These are phyloP conservation scores for Limnephilus marmoratus DNA, from an alignment of 2,888 invertebrate species.

Conservation along the genomic window DNA sequence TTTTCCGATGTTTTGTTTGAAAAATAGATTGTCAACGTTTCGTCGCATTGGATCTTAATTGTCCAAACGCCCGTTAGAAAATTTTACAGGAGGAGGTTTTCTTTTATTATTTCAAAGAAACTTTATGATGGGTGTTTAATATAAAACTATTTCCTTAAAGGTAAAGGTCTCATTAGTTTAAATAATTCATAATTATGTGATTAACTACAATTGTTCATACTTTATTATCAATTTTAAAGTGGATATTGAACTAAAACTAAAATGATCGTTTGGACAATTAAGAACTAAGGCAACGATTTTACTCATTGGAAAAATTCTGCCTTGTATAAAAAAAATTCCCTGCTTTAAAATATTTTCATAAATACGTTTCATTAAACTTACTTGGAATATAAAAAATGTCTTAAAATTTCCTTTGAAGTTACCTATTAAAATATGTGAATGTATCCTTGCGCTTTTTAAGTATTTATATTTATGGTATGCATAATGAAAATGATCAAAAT, in stretches of 20 bases:
- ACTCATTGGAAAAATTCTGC: neutral
- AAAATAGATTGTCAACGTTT: neutral
- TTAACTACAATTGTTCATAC: too few relatives aligned
- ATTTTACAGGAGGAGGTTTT: too few relatives aligned
- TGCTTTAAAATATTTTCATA: neutral
- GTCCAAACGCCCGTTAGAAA: too few relatives aligned
- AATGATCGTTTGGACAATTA: too few relatives aligned
- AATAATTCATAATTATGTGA: too few relatives aligned
- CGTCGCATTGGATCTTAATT: too few relatives aligned
- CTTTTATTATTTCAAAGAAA: too few relatives aligned
- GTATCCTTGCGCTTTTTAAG: neutral
- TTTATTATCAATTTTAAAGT: too few relatives aligned
- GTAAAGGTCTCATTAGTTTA: too few relatives aligned
- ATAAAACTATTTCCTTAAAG: too few relatives aligned
- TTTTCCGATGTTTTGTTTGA: neutral
- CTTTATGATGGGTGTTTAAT: too few relatives aligned
- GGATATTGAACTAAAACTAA: too few relatives aligned
- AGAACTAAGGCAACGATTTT: neutral
- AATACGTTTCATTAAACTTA: neutral
- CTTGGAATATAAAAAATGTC: neutral
- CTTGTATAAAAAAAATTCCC: neutral
- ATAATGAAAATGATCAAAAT: neutral
- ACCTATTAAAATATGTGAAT: neutral
- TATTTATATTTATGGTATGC: neutral
- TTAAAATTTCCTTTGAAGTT: neutral